Conservation (phyloP, 2,888 invertebrate species). For the Drosophila greeni region DNA sequence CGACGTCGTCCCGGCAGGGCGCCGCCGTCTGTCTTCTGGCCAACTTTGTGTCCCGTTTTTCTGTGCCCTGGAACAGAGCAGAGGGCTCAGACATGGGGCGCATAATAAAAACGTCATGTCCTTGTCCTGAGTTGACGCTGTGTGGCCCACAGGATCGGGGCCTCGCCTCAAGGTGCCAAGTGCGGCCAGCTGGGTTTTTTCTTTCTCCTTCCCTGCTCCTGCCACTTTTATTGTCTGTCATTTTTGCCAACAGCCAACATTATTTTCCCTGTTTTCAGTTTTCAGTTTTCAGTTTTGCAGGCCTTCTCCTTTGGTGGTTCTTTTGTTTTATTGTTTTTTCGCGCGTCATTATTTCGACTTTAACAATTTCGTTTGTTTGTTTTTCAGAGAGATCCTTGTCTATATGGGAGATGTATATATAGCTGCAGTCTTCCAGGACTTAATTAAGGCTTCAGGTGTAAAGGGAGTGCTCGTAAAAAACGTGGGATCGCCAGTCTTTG, state of each 20-base stretch:
- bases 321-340: conserved; percentile 69
- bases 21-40: conserved; percentile 55
- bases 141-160: conserved; percentile 64
- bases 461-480: conserved; percentile 63
- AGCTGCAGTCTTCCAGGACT: conserved; percentile 29
- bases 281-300: conserved; percentile 17
- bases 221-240: conserved; percentile 64
- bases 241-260: conserved; percentile 63
- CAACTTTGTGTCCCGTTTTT: conserved; percentile 10
- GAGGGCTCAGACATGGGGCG: conserved; percentile 27
- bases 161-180: conserved; percentile 61
- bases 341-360: conserved; percentile 70
- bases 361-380: conserved; percentile 56
- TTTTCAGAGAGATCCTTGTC: conserved; percentile 38
- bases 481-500: conserved; percentile 39
- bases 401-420: not conserved
- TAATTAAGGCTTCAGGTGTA: conserved; percentile 73
- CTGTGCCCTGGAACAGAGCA: conserved; percentile 45
- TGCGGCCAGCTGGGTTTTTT: conserved; percentile 58
- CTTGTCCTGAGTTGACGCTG: conserved; percentile 55
- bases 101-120: conserved; percentile 72
- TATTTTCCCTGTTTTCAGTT: conserved; percentile 30
- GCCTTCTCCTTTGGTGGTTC: conserved; percentile 26
- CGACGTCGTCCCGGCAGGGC: conserved; percentile 63
- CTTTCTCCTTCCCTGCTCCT: conserved; percentile 8